phyloP scores from a whole-genome alignment of 1,140 invertebrate genomes.

The Probaryconus sp. region DNA sequence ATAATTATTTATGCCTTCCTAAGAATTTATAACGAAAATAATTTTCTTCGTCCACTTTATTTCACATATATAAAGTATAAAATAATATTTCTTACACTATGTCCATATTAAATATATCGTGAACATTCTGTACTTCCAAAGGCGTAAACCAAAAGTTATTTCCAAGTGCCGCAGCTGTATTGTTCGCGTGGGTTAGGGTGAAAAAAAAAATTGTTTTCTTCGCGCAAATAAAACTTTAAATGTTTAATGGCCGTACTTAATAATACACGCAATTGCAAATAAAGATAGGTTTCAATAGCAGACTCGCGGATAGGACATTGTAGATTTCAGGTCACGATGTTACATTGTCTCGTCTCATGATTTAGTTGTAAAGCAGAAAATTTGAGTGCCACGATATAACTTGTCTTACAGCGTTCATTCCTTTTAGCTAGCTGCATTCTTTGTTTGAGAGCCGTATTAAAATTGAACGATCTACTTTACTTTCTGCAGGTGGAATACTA shows the following conservation, averaged over 20 bases:
- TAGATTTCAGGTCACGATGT: slow-evolving; percentile 54
- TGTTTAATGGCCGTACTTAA: slow-evolving; percentile 35
- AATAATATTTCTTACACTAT: slow-evolving; percentile 38
- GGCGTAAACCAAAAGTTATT: slow-evolving; percentile 44
- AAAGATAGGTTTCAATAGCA: slow-evolving; percentile 45
- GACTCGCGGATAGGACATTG: slow-evolving; percentile 24
- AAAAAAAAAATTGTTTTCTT: slow-evolving; percentile 47
- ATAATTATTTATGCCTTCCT: too few species aligned
- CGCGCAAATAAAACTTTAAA: slow-evolving; percentile 31
- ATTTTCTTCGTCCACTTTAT: too few species aligned
- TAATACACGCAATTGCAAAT: slow-evolving; percentile 50
- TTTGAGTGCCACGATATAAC: slow-evolving; percentile 44
- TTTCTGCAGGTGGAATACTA: slow-evolving; percentile 88
- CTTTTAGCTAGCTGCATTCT: slow-evolving; percentile 47
- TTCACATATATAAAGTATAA: too few species aligned
- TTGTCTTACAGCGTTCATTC: slow-evolving; percentile 39
- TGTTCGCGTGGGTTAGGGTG: slow-evolving; percentile 23
- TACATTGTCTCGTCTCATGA: slow-evolving; percentile 48
- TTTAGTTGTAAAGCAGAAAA: slow-evolving; percentile 51
- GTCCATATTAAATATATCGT: slow-evolving; percentile 23
- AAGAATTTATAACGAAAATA: too few species aligned
- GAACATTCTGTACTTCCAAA: slow-evolving; percentile 33
- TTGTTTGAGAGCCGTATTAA: slow-evolving; percentile 53
- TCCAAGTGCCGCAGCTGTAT: slow-evolving; percentile 13
- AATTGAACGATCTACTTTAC: slow-evolving; percentile 52